A percentile compares a stretch with the other conserved stretches of the same genome.
phyloP scores from a whole-genome alignment of 2,888 invertebrate species.

The Leptinotarsa haldemani region DNA sequence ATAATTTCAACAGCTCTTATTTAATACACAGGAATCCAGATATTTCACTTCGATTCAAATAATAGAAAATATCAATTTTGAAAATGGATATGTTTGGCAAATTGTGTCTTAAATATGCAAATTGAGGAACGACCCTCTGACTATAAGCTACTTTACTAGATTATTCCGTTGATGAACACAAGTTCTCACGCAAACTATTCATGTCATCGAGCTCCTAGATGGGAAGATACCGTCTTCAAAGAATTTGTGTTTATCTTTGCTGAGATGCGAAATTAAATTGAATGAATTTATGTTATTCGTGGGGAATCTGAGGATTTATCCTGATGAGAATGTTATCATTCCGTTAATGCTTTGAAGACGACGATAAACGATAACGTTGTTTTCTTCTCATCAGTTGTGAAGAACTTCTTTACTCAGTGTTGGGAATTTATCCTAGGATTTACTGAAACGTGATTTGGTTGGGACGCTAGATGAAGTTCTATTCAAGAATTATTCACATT shows the following conservation, averaged over 20 bases:
- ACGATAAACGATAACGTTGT: slow-evolving; percentile 8
- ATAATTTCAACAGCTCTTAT: too few relatives aligned
- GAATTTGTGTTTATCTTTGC: slow-evolving; percentile 19
- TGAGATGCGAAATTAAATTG: slow-evolving; percentile 18
- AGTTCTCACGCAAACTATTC: slow-evolving; percentile 47
- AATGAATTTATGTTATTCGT: slow-evolving; percentile 21
- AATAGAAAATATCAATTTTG: background rate
- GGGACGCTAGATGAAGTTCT: background rate
- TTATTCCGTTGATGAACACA: slow-evolving; percentile 38
- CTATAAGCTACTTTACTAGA: slow-evolving; percentile 43
- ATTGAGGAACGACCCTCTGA: background rate
- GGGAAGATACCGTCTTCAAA: slow-evolving; percentile 12
- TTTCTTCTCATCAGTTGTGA: background rate
- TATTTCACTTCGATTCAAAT: background rate
- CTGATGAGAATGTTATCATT: slow-evolving; percentile 19
- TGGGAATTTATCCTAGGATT: background rate
- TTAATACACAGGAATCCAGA: too few relatives aligned
- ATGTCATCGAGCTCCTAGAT: slow-evolving; percentile 14
- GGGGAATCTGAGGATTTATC: slow-evolving; percentile 19
- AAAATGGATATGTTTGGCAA: too few relatives aligned
- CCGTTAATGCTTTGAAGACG: slow-evolving; percentile 3
- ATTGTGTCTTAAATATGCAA: too few relatives aligned
- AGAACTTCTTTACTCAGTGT: background rate
- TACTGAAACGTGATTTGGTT: background rate
- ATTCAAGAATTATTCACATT: too few relatives aligned